Percentiles rank a stretch among this genome's conserved stretches.
These are phyloP conservation scores for Sebastes schlegelii DNA, from an alignment of 2,113 vertebrate species.

Conservation along the genomic window DNA sequence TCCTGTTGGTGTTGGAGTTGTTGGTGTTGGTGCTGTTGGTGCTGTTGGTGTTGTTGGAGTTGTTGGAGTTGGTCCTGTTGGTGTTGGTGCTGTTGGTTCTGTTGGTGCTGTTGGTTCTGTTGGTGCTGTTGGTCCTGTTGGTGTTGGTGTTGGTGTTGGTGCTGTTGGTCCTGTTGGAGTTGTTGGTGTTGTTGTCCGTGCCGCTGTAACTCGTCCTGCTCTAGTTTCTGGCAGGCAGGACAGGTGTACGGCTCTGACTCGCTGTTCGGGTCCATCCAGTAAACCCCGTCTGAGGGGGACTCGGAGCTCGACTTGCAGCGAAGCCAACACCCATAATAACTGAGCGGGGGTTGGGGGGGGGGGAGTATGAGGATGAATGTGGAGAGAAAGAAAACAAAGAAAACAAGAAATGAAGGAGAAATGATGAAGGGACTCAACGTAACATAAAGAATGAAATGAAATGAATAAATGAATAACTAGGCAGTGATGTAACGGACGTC, in stretches of 20 bases:
- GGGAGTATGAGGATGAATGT: constrained; percentile 13
- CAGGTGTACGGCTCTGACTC: constrained; percentile 72
- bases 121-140: no score
- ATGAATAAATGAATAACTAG: constrained; percentile 39
- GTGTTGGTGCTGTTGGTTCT: no score
- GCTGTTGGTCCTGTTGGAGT: background rate
- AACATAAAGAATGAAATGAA: constrained; percentile 23
- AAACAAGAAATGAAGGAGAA: constrained; percentile 45
- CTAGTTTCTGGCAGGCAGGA: constrained; percentile 77
- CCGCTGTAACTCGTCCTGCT: constrained; percentile 61
- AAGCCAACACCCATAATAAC: constrained; percentile 62
- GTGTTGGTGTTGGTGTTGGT: background rate
- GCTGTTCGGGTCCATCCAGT: constrained; percentile 71
- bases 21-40: no score
- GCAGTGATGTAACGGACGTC: constrained; percentile 48
- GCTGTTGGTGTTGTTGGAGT: no score
- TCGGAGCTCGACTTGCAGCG: constrained; percentile 48
- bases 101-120: no score
- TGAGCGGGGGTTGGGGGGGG: constrained; percentile 16
- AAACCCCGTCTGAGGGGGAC: constrained; percentile 60
- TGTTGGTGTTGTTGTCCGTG: constrained; percentile 21
- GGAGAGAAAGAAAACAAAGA: constrained; percentile 18
- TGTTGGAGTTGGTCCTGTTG: no score
- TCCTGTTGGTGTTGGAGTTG: no score
- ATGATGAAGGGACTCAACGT: constrained; percentile 49